Percentiles rank a stretch among this genome's conserved stretches.
Conservation (phyloP, 2,113 vertebrate genomes). For the Eublepharis macularius region DNA sequence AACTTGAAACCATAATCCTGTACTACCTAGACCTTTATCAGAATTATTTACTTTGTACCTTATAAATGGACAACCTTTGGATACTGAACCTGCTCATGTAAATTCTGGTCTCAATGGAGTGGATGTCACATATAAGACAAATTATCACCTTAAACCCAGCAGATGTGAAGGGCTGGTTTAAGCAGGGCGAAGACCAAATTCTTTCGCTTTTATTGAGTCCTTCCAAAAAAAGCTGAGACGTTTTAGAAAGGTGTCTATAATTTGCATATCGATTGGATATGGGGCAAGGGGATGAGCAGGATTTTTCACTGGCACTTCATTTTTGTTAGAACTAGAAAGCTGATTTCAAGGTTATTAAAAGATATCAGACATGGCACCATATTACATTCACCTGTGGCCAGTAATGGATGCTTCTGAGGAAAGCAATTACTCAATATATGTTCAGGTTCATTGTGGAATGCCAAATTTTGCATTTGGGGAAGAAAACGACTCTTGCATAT, state of each 20-base stretch:
- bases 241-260: background rate
- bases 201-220: background rate
- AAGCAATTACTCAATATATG: conserved; percentile 4
- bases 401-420: background rate
- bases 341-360: conserved; percentile 24
- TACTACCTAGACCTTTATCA: conserved; percentile 23
- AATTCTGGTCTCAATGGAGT: conserved; percentile 5
- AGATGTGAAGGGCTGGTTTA: background rate
- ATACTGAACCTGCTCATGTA: conserved; percentile 16
- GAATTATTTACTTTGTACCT: conserved; percentile 27
- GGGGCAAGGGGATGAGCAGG: background rate
- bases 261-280: background rate
- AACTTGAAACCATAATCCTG: background rate
- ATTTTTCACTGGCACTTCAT: background rate
- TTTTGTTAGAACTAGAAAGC: conserved; percentile 18
- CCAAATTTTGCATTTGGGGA: conserved; percentile 11
- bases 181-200: background rate
- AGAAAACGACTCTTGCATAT: conserved; percentile 11
- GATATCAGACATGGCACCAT: background rate
- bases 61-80: conserved; percentile 25
- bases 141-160: conserved; percentile 1
- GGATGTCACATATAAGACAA: conserved; percentile 11
- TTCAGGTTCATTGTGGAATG: background rate
- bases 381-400: background rate
- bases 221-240: background rate